These are phyloP conservation scores for Trissolcus basalis DNA, from an alignment of 1,140 invertebrate genomes.

Conservation along the genomic window DNA sequence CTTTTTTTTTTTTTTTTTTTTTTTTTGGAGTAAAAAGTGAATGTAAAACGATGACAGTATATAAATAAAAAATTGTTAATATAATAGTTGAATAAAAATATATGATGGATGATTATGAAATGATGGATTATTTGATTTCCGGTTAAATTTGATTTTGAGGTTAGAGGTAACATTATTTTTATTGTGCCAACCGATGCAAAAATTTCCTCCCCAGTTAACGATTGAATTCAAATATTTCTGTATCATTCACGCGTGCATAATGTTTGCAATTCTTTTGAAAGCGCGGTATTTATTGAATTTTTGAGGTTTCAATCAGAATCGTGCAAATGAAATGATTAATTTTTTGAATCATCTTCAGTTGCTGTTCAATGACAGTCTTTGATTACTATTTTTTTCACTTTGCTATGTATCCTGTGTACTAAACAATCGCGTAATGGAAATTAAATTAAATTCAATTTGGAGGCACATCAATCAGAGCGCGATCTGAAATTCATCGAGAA, in stretches of 20 bases:
- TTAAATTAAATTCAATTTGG: slow-evolving; percentile 47
- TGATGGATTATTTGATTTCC: neutral
- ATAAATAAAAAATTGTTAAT: no score
- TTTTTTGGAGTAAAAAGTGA: no score
- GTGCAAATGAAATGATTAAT: slow-evolving; percentile 42
- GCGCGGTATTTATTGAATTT: slow-evolving; percentile 25
- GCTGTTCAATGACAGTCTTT: slow-evolving; percentile 42
- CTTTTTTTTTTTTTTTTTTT: no score
- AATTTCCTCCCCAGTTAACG: neutral
- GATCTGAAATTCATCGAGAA: slow-evolving; percentile 36
- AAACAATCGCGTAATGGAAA: slow-evolving; percentile 49
- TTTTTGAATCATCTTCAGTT: slow-evolving; percentile 39
- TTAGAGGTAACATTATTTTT: neutral
- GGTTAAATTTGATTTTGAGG: neutral
- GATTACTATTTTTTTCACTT: slow-evolving; percentile 50
- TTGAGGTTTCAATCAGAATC: slow-evolving; percentile 23
- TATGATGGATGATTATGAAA: no score
- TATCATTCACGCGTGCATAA: neutral
- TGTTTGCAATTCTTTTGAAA: slow-evolving; percentile 9
- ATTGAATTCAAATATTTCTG: slow-evolving; percentile 8
- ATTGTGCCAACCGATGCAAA: neutral
- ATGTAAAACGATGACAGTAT: no score
- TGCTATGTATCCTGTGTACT: slow-evolving; percentile 36
- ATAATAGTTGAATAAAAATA: no score
- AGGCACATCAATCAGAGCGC: slow-evolving; percentile 40